Conservation (phyloP, 2,888 invertebrate species). For the Dorcus parallelipipedus region DNA sequence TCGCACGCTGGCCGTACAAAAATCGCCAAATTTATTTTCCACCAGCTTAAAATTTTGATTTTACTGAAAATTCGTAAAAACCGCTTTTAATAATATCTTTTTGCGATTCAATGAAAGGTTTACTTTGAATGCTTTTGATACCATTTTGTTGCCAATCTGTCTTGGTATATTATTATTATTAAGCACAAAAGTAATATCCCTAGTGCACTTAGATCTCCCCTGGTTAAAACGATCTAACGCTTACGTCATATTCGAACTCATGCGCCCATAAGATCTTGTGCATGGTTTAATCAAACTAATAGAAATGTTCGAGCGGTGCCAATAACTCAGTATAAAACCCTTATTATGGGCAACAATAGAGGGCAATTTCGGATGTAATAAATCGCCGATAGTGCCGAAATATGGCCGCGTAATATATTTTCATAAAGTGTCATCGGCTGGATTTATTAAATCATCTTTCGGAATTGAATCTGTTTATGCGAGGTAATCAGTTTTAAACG, state of each 20-base stretch:
- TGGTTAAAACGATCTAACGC: constrained; percentile 27
- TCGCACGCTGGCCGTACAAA: constrained; percentile 1
- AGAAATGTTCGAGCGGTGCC: constrained; percentile 40
- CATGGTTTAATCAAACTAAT: constrained; percentile 46
- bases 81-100: no score
- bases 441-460: constrained; percentile 49
- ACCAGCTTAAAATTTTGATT: no score
- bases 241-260: constrained; percentile 39
- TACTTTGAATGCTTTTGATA: no score
- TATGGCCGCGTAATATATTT: constrained; percentile 46
- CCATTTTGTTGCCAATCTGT: no score
- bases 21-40: background rate
- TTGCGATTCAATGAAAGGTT: no score
- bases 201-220: constrained; percentile 4
- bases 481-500: constrained; percentile 45
- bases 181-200: background rate
- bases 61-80: no score
- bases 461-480: constrained; percentile 44
- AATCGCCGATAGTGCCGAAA: constrained; percentile 36
- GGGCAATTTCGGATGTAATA: constrained; percentile 30
- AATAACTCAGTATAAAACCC: constrained; percentile 41
- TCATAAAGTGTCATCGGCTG: constrained; percentile 50
- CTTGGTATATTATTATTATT: no score
- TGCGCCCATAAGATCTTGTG: constrained; percentile 18
- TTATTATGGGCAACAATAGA: constrained; percentile 30